Conservation (phyloP, 2,113 vertebrate genomes). For the Percopsis transmontana region DNA sequence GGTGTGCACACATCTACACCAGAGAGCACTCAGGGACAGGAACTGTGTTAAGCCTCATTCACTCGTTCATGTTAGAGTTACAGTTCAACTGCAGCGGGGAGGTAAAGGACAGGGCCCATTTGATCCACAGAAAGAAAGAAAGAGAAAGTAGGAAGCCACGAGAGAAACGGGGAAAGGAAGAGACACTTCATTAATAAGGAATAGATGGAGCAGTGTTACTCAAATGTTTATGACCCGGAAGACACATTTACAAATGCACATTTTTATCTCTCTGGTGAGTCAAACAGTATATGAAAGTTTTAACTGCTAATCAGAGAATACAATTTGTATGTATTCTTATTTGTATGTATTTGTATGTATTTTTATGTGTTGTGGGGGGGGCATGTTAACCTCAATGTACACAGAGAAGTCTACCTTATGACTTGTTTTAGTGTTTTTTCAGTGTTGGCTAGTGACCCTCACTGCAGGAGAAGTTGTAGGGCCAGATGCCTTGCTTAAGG, state of each 20-base stretch:
- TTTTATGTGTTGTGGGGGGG: no score
- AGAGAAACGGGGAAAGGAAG: conserved; percentile 29
- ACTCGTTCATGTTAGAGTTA: conserved; percentile 37
- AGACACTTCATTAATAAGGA: background rate
- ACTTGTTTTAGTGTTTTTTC: no score
- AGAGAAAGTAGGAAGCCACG: conserved; percentile 29
- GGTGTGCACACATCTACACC: conserved; percentile 3
- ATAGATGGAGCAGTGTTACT: no score
- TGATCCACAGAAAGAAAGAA: conserved; percentile 28
- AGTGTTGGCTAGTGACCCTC: no score
- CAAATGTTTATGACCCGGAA: no score
- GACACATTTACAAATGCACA: background rate
- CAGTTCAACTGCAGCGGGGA: conserved; percentile 48
- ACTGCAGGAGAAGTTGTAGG: no score
- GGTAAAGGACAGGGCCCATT: conserved; percentile 53
- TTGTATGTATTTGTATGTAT: no score
- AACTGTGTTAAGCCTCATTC: conserved; percentile 26
- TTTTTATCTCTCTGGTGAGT: background rate
- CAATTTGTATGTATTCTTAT: no score
- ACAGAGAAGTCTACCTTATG: no score
- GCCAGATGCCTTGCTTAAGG: no score
- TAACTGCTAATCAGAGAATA: no score
- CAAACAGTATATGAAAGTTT: background rate
- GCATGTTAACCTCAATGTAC: no score
- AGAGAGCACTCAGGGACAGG: background rate